Evolutionary conservation across 2,888 invertebrate species (phyloP).

Genomic region (Amblyjoppa fuscipennis): DNA sequence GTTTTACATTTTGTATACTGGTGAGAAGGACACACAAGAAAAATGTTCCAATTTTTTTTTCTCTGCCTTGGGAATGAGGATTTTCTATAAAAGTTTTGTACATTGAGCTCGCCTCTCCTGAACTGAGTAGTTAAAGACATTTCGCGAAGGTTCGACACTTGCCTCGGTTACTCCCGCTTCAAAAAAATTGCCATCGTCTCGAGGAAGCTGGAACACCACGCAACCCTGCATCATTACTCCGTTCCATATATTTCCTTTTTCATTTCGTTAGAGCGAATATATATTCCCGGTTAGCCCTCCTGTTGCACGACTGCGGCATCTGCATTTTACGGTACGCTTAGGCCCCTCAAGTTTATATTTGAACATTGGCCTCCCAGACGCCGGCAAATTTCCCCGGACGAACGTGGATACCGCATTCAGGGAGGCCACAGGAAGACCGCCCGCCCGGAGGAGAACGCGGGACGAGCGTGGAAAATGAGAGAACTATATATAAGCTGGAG

Average conservation of each 20-base stretch:
- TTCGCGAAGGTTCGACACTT: neutral
- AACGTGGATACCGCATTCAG: conserved; percentile 43
- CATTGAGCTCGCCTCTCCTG: neutral
- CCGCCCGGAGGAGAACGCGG: neutral
- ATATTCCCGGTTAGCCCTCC: neutral
- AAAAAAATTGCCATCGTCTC: neutral
- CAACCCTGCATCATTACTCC: neutral
- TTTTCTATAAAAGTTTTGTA: neutral
- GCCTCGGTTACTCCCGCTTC: neutral
- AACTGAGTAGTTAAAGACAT: neutral
- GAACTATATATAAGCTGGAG: conserved; percentile 30
- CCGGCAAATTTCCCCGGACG: conserved; percentile 40
- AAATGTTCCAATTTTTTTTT: neutral
- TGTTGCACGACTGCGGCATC: conserved; percentile 31
- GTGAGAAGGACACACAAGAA: neutral
- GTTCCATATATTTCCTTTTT: conserved; percentile 12
- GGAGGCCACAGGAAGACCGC: conserved; percentile 27
- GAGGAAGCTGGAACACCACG: neutral
- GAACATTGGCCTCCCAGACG: conserved; percentile 48
- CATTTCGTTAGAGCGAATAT: conserved; percentile 43
- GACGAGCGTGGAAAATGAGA: conserved; percentile 40
- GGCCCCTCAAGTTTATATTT: conserved; percentile 55
- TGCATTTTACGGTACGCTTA: conserved; percentile 57
- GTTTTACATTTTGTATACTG: neutral
- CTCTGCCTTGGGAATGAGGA: neutral